Evolutionary conservation across 2,888 invertebrate species (phyloP).

Genomic region (Quadroppia sp.): DNA sequence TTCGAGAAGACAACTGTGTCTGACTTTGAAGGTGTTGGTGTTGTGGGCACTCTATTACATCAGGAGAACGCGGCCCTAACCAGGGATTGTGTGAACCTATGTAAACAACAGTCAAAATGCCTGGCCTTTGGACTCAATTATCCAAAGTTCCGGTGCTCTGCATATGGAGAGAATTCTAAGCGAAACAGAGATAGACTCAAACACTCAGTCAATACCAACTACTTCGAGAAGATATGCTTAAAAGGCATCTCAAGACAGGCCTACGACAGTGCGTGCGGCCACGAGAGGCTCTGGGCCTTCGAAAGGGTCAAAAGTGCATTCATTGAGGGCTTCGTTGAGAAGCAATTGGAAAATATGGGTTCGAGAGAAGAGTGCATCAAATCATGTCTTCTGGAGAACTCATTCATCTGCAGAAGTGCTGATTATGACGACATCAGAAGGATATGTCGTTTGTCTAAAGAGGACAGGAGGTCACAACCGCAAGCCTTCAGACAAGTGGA

Average conservation of each 20-base stretch:
- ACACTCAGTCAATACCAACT: constrained; percentile 50
- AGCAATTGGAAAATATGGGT: constrained; percentile 52
- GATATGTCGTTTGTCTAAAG: constrained; percentile 56
- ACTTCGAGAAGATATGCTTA: constrained; percentile 54
- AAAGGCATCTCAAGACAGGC: constrained; percentile 51
- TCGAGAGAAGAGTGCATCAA: constrained; percentile 56
- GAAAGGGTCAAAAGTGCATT: constrained; percentile 56
- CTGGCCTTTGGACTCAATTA: constrained; percentile 51
- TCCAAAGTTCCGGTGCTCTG: constrained; percentile 53
- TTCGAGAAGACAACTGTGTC: constrained; percentile 54
- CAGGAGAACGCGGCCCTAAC: constrained; percentile 54
- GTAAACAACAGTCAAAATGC: constrained; percentile 49
- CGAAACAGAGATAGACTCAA: constrained; percentile 36
- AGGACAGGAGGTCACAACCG: constrained; percentile 58
- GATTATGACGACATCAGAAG: constrained; percentile 57
- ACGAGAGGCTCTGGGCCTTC: constrained; percentile 56
- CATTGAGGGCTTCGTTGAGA: constrained; percentile 54
- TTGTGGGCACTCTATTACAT: constrained; percentile 52
- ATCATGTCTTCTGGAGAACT: constrained; percentile 56
- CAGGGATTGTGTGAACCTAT: constrained; percentile 55
- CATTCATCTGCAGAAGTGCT: constrained; percentile 58
- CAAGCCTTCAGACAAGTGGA: constrained; percentile 55
- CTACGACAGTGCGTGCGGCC: constrained; percentile 53
- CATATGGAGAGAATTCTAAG: constrained; percentile 51
- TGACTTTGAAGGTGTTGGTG: constrained; percentile 50